phyloP scores from a whole-genome alignment of 2,888 invertebrate species.

The Mimachlamys varia region DNA sequence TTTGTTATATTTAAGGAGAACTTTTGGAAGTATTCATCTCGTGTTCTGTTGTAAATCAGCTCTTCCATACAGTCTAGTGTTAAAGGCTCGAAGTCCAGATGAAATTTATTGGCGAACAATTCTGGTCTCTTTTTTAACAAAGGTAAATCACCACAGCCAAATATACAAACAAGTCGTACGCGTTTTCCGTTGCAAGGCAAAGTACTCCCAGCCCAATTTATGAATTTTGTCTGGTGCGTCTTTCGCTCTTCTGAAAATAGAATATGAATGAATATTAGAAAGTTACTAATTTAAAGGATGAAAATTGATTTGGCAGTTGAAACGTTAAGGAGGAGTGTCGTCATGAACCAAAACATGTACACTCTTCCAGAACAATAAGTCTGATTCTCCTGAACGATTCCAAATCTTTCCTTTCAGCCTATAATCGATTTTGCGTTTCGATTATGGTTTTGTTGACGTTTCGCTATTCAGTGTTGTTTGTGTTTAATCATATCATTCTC shows the following conservation, averaged over 20 bases:
- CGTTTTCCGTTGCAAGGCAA: background rate
- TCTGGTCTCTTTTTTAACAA: background rate
- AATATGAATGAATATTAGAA: background rate
- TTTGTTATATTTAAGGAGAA: too few species aligned
- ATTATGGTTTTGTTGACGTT: too few species aligned
- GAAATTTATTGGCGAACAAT: background rate
- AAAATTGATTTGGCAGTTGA: too few species aligned
- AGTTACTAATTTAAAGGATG: too few species aligned
- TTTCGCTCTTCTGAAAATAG: background rate
- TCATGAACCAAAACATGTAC: too few species aligned
- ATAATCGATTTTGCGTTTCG: too few species aligned
- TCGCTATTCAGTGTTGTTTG: too few species aligned
- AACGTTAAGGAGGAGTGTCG: too few species aligned
- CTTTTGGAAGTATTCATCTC: background rate
- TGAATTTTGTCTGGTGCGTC: background rate
- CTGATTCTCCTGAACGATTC: too few species aligned
- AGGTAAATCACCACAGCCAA: background rate
- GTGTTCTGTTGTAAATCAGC: background rate
- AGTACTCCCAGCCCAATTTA: background rate
- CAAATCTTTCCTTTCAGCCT: too few species aligned
- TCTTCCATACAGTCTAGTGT: background rate
- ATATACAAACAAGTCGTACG: background rate
- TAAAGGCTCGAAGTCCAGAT: background rate
- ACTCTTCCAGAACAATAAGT: too few species aligned
- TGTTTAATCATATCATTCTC: too few species aligned